phyloP scores from a whole-genome alignment of 1,140 invertebrate species.

The Aphelenchoides fujianensis region DNA sequence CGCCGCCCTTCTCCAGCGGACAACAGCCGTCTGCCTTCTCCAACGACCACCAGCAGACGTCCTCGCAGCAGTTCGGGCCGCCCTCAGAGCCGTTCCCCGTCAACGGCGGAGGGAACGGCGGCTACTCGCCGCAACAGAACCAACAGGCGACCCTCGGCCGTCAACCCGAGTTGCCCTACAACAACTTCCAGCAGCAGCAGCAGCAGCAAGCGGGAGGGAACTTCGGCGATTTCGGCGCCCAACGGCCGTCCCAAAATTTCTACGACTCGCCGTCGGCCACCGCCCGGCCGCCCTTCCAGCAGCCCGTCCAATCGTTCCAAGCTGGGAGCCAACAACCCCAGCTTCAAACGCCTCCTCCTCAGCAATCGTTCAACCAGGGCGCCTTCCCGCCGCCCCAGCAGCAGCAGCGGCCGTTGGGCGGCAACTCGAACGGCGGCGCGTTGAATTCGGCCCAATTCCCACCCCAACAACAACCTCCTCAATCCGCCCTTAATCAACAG shows the following conservation, averaged over 20 bases:
- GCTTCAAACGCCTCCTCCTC: no score
- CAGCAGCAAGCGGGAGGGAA: not conserved
- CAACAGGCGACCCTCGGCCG: not conserved
- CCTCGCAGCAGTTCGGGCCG: not conserved
- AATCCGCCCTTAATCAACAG: no score
- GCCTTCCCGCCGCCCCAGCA: not conserved
- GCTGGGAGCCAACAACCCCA: not conserved
- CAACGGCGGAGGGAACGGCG: not conserved
- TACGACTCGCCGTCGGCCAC: not conserved
- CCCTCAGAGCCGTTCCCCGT: not conserved
- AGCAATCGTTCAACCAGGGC: no score
- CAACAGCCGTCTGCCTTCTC: no score
- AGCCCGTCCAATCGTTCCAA: not conserved
- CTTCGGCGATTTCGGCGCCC: not conserved
- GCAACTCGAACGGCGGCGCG: no score
- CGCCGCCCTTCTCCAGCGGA: no score
- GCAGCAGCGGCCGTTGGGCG: not conserved
- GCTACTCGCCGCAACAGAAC: not conserved
- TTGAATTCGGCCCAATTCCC: not conserved
- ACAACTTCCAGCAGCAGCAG: not conserved
- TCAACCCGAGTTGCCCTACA: slow-evolving; percentile 1
- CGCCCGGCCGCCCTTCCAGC: not conserved
- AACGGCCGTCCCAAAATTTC: not conserved
- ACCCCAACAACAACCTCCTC: not conserved
- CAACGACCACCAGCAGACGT: no score